Evolutionary conservation across 2,888 invertebrate species (phyloP).

Genomic region (Thyatira batis): DNA sequence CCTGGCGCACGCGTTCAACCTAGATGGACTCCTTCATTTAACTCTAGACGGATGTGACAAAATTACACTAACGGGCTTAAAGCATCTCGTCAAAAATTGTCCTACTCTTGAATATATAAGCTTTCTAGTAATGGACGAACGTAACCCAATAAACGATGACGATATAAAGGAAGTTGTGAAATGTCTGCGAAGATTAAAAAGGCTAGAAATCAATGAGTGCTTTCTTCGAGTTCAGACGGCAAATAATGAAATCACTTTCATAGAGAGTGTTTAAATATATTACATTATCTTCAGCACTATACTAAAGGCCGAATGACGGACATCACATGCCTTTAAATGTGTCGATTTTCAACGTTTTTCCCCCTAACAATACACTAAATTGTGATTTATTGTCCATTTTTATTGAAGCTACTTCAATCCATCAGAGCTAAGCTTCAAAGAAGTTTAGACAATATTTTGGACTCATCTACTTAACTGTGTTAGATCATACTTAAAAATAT

Average conservation of each 20-base stretch:
- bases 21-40: constrained; percentile 83
- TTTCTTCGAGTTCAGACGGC: background rate
- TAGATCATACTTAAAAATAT: too few relatives aligned
- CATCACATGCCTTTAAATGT: too few relatives aligned
- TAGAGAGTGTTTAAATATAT: background rate
- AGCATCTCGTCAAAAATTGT: constrained; percentile 84
- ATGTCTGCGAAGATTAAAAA: constrained; percentile 73
- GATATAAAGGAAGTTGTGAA: constrained; percentile 68
- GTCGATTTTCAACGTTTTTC: too few relatives aligned
- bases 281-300: too few relatives aligned
- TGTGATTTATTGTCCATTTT: too few relatives aligned
- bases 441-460: too few relatives aligned
- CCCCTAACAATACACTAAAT: too few relatives aligned
- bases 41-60: constrained; percentile 87
- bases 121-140: constrained; percentile 85
- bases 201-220: constrained; percentile 78
- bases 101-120: constrained; percentile 86
- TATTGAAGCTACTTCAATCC: too few relatives aligned
- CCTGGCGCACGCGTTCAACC: constrained; percentile 85
- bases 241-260: background rate
- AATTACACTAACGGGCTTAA: constrained; percentile 85
- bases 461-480: too few relatives aligned
- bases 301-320: too few relatives aligned
- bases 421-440: too few relatives aligned
- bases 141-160: constrained; percentile 86